Evolutionary conservation across 2,888 invertebrate genomes (phyloP).

Genomic region (Entomobrya proxima): DNA sequence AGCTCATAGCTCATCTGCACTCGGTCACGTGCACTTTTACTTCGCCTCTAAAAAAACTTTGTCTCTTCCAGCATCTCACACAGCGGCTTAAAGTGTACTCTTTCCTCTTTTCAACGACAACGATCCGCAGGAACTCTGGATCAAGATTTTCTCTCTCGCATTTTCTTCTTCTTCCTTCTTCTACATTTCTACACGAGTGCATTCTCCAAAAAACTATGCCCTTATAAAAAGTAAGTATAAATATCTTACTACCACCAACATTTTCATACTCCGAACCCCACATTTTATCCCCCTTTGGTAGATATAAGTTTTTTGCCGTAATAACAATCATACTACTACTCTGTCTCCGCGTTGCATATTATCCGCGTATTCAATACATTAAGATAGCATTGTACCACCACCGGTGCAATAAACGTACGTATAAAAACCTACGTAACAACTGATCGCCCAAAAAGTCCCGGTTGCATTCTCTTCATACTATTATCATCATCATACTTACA

Average conservation of each 20-base stretch:
- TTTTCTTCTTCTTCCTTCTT: background rate
- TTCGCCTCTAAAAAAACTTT: constrained; percentile 40
- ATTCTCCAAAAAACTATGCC: constrained; percentile 53
- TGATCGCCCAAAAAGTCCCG: constrained; percentile 59
- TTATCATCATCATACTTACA: background rate
- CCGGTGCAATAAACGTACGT: constrained; percentile 65
- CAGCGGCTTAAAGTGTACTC: background rate
- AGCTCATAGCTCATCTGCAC: constrained; percentile 55
- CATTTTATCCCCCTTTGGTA: background rate
- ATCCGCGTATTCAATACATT: constrained; percentile 40
- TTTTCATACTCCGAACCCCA: background rate
- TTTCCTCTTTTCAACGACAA: background rate
- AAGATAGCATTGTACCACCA: constrained; percentile 24
- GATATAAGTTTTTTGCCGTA: background rate
- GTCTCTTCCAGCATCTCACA: background rate
- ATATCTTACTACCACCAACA: background rate
- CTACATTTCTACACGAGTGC: constrained; percentile 60
- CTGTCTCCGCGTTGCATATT: background rate
- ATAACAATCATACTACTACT: background rate
- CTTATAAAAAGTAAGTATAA: background rate
- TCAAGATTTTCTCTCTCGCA: constrained; percentile 47
- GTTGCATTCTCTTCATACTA: constrained; percentile 58
- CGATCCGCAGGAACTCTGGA: constrained; percentile 58
- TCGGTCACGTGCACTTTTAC: constrained; percentile 66
- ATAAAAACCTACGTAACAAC: constrained; percentile 62